These are phyloP conservation scores for Pinctada fucata DNA, from an alignment of 2,888 invertebrate species.

Conservation along the genomic window DNA sequence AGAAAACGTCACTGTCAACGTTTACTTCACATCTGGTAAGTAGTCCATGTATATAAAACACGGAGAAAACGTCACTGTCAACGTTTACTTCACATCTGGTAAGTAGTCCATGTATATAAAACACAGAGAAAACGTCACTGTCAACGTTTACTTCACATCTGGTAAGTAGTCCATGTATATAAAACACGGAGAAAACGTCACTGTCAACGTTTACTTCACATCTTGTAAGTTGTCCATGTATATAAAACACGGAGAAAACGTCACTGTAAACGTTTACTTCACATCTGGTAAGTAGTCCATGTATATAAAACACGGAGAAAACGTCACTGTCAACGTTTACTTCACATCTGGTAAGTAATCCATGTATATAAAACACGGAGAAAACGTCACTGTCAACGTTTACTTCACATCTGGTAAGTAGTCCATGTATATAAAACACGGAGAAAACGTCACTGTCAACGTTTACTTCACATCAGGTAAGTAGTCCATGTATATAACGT, in stretches of 20 bases:
- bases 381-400: conserved; percentile 35
- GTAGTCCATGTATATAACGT: too few relatives aligned
- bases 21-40: conserved; percentile 36
- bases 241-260: conserved; percentile 29
- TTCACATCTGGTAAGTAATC: too few relatives aligned
- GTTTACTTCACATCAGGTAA: too few relatives aligned
- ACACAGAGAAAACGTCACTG: conserved; percentile 35
- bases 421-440: too few relatives aligned
- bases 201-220: too few relatives aligned
- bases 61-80: too few relatives aligned
- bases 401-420: conserved; percentile 36
- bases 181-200: too few relatives aligned
- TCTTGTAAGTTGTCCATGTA: too few relatives aligned
- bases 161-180: conserved; percentile 19
- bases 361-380: conserved; percentile 14
- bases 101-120: neutral
- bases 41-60: neutral
- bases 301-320: too few relatives aligned
- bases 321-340: too few relatives aligned
- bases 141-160: conserved; percentile 32
- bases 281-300: conserved; percentile 28
- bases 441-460: too few relatives aligned
- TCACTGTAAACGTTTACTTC: conserved; percentile 34
- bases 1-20: conserved; percentile 33
- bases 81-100: too few relatives aligned